These are phyloP conservation scores for Eulemur mongoz DNA, from an alignment of 2,797 vertebrate genomes.

Conservation along the genomic window DNA sequence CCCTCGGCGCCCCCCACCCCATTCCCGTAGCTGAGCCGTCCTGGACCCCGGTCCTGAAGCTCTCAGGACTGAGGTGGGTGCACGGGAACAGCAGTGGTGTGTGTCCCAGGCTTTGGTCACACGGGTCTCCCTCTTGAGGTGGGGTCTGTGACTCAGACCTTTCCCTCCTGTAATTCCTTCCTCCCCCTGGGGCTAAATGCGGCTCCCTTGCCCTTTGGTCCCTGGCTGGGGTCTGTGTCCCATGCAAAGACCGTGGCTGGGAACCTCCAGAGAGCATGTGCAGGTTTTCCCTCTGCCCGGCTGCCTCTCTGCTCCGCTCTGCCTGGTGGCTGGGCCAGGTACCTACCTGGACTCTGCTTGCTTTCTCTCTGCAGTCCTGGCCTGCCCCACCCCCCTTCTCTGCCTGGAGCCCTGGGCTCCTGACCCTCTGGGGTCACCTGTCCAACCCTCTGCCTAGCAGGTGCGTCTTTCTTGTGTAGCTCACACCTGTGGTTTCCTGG, in stretches of 20 bases:
- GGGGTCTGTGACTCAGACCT: background rate
- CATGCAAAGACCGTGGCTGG: background rate
- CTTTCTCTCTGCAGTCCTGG: background rate
- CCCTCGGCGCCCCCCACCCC: background rate
- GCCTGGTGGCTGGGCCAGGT: background rate
- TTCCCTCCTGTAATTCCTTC: background rate
- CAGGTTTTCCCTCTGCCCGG: background rate
- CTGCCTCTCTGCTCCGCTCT: background rate
- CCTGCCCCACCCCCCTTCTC: background rate
- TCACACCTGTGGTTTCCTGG: background rate
- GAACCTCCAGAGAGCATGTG: conserved; percentile 37
- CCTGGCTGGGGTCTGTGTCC: background rate
- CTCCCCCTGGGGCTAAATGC: background rate
- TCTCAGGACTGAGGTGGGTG: background rate
- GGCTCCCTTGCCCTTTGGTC: background rate
- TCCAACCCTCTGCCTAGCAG: background rate
- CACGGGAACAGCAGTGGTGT: background rate
- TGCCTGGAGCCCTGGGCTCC: background rate
- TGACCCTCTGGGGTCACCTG: background rate
- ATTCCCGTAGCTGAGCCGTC: background rate
- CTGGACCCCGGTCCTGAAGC: background rate
- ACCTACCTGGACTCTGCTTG: background rate
- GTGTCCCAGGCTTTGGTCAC: background rate
- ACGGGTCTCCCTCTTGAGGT: conserved; percentile 68
- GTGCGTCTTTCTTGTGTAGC: background rate